A percentile compares a stretch with the other conserved stretches of the same genome.
phyloP scores from a whole-genome alignment of 1,140 invertebrate species.

The Nixonia krombeini region DNA sequence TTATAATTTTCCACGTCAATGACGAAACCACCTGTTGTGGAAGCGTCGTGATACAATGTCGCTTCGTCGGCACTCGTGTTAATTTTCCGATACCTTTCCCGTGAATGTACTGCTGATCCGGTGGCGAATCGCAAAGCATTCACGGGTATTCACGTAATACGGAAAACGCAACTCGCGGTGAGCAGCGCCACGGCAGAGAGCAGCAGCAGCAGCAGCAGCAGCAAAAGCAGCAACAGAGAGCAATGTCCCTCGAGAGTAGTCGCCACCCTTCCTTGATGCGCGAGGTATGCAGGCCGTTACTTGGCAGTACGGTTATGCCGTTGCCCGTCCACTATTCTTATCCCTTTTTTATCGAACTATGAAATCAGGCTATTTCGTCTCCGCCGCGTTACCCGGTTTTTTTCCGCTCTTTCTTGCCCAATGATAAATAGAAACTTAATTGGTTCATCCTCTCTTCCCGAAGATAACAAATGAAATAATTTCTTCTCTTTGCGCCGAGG shows the following conservation, averaged over 20 bases:
- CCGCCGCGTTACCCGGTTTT: no score
- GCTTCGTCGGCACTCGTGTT: no score
- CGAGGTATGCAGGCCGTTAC: constrained; percentile 68
- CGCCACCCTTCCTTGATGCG: constrained; percentile 64
- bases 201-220: neutral
- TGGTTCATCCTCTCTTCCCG: no score
- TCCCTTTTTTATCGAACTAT: constrained; percentile 46
- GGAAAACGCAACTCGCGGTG: constrained; percentile 16
- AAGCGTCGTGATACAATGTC: no score
- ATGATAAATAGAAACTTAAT: no score
- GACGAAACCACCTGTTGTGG: constrained; percentile 19
- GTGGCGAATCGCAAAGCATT: neutral
- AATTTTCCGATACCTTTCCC: no score
- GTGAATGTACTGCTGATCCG: no score
- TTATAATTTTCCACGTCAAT: neutral
- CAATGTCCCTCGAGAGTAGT: constrained; percentile 63
- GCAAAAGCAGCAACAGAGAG: constrained; percentile 57
- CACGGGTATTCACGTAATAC: neutral
- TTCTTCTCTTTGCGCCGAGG: no score
- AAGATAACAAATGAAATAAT: no score
- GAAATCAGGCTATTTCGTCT: constrained; percentile 35
- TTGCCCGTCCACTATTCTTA: constrained; percentile 23
- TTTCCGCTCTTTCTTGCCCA: no score
- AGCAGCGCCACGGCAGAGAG: no score
- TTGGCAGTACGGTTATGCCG: constrained; percentile 56